Evolutionary conservation across 1,140 invertebrate species (phyloP), one percentile per base, ranked within the genome.

Genomic region (Dendrolimus kikuchii): DNA sequence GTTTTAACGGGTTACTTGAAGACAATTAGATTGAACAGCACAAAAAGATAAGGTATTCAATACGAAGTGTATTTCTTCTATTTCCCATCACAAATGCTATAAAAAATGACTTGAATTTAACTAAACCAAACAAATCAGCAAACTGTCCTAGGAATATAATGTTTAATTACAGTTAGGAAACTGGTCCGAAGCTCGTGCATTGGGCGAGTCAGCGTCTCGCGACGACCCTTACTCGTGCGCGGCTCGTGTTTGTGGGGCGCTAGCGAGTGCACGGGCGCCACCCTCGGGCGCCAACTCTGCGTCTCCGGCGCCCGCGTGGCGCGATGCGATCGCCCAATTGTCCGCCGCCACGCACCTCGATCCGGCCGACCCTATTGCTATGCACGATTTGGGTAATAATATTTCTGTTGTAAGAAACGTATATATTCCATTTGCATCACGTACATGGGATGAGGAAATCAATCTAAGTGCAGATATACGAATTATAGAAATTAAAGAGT

Each of bases 221-320:
- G 78, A 81, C 59, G 82, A 86, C 51, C 82, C 82, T 7, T 86
- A 86, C 66, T 70, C 71, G 41, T 81, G 77, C 49, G 49, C 68
- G 5, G 78, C 78, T 50, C 71, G 78, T 3, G 74, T 83, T 38
- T 62, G 62, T 1, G 50, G 50, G 8, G 70, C 74, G 38, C 57
- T 74, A 49, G 55, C 66, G 5, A 44, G 39, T 8, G 57, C 64
- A 36, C 43, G 36, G 37, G 59, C 54, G 10, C 45, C 48, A 23
- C 48, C 50, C 39, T 61, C 51, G 44, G 64, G 53, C 48, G 57
- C 58, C n/a, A 53, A 8, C 39, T 40, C 49, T 36, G 47, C 40
- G 42, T 46, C 41, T 45, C 5, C 23, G 39, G 49, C 44, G 36
- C 49, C 40, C 7, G 56, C 53, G 5, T 63, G 60, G 60, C 51